Percentiles rank a stretch among this genome's conserved stretches.
These are phyloP conservation scores for Rhinoptilus africanus DNA, from an alignment of 2,113 vertebrate genomes.

Conservation along the genomic window DNA sequence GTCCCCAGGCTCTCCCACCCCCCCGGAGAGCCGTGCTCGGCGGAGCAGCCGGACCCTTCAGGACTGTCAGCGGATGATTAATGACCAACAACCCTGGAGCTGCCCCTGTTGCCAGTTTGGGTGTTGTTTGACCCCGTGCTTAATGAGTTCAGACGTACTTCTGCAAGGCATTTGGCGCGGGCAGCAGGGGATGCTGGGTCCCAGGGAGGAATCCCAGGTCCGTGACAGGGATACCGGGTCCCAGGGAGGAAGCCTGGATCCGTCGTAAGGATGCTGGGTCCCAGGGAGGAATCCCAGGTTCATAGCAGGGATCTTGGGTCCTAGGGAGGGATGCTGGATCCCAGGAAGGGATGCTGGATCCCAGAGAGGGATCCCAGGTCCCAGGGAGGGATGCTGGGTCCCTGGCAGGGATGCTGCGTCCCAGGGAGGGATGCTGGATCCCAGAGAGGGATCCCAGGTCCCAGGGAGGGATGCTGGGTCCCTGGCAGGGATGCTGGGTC, in stretches of 20 bases:
- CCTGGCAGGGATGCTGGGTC: no score
- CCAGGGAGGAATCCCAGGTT: background rate
- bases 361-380: no score
- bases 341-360: no score
- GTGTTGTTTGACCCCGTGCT: background rate
- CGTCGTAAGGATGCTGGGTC: background rate
- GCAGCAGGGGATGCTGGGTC: background rate
- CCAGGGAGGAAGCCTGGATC: background rate
- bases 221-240: background rate
- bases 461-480: fast-evolving
- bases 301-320: background rate
- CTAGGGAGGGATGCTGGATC: background rate
- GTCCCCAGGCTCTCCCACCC: background rate
- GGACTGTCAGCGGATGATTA: slow-evolving; percentile 49
- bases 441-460: no score
- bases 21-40: background rate
- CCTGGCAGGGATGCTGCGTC: background rate
- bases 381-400: background rate
- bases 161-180: background rate
- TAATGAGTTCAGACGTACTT: background rate
- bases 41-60: background rate
- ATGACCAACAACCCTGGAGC: slow-evolving; percentile 1
- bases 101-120: background rate
- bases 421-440: background rate
- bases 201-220: background rate